Base-by-base conservation (phyloP, 2,797 vertebrate genomes). In the Tauraco hartlaubi region DNA sequence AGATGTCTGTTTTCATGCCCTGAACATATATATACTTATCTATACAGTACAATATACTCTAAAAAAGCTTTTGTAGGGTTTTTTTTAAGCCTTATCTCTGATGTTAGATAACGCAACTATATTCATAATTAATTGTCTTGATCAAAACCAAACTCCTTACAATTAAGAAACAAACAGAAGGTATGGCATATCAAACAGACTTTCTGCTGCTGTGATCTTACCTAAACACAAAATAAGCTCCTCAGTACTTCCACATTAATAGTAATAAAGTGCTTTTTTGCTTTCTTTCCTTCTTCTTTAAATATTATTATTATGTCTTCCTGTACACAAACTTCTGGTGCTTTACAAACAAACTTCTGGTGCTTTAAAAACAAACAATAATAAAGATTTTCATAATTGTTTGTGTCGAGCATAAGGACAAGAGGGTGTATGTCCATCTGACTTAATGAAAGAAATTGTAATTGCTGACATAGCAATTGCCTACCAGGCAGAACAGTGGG, bases 101-200 rank as follows among this genome's bases (percentile, higher is more conserved):
- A 93, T 94, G 90, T 95, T 86, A 71, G 71, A 86, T 92, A 87
- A 85, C 74, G 92, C 77, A 20, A 59, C 52, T 93, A 62, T 97
- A 95, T 96, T 92, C 85, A 94, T 96, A 94, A 95, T 96, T 95
- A 95, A 96, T 94, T 94, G 52, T 94, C 74, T 94, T 95, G 94
- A 96, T 96, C 95, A 96, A 96, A 96, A 73, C 56, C 90, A 87
- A 90, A 92, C 74, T 95, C 74, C 73, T 87, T 91, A 95, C 88
- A 94, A 95, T 96, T 96, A 96, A 95, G 77, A 94, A 96, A 96
- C 95, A 96, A 95, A 92, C 85, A 95, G 95, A 96, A 93, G 49
- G 64, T 95, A 94, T 68, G 84, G 90, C 93, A 94, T 96, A 96
- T 96, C 96, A 96, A 95, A 96, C 83, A 95, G 93, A 92, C 68